A percentile compares a stretch with the other conserved stretches of the same genome.
Conservation (phyloP, 2,888 invertebrate species). For the Tetragonula carbonaria region DNA sequence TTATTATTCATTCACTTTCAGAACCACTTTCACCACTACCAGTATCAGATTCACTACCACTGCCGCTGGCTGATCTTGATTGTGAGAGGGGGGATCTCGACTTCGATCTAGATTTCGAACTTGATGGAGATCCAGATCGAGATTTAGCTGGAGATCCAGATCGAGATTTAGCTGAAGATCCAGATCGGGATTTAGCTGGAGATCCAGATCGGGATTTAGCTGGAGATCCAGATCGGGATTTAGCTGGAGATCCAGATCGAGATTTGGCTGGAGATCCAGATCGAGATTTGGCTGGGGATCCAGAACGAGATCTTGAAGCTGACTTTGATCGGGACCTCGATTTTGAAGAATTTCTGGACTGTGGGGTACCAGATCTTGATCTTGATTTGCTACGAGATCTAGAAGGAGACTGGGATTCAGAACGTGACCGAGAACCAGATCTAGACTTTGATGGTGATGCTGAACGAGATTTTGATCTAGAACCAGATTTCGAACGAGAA, state of each 20-base stretch:
- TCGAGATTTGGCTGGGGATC: constrained; percentile 74
- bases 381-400: constrained; percentile 74
- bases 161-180: constrained; percentile 74
- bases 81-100: constrained; percentile 71
- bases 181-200: constrained; percentile 73
- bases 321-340: constrained; percentile 76
- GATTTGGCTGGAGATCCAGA: constrained; percentile 77
- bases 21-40: constrained; percentile 79
- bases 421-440: constrained; percentile 75
- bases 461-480: constrained; percentile 73
- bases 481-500: constrained; percentile 73
- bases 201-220: constrained; percentile 76
- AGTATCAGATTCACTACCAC: constrained; percentile 80
- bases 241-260: constrained; percentile 70
- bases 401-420: constrained; percentile 73
- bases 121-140: constrained; percentile 75
- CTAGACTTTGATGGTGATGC: constrained; percentile 71
- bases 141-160: constrained; percentile 77
- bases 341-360: constrained; percentile 69
- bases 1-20: constrained; percentile 75
- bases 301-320: constrained; percentile 70
- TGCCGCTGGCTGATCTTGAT: constrained; percentile 76
- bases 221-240: constrained; percentile 70
- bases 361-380: constrained; percentile 76
- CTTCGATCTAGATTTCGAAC: constrained; percentile 76